phyloP scores from a whole-genome alignment of 1,140 invertebrate species.

The Helicorthomorpha holstii region DNA sequence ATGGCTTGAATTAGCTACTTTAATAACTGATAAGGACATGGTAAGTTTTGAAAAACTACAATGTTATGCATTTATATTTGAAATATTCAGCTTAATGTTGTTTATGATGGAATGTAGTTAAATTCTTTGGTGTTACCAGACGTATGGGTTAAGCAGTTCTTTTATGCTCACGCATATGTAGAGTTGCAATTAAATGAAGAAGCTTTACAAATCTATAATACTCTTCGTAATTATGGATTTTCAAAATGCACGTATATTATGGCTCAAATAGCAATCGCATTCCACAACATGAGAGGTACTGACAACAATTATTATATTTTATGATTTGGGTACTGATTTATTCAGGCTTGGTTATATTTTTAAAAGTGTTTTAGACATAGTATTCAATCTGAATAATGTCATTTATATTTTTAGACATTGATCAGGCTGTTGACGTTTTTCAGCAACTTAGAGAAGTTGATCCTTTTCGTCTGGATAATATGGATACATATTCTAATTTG shows the following conservation, averaged over 20 bases:
- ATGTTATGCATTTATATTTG: too few species aligned
- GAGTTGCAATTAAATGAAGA: constrained; percentile 82
- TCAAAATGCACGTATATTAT: constrained; percentile 73
- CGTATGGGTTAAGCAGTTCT: constrained; percentile 92
- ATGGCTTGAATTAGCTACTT: constrained; percentile 75
- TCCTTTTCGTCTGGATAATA: constrained; percentile 82
- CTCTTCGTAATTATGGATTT: constrained; percentile 60
- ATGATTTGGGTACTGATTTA: too few species aligned
- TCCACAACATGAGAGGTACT: constrained; percentile 77
- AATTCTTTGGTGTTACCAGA: constrained; percentile 51
- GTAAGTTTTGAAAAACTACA: too few species aligned
- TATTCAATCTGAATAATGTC: not conserved
- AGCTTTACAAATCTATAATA: constrained; percentile 62
- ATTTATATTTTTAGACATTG: constrained; percentile 50
- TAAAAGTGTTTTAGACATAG: not conserved
- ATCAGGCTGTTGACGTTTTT: constrained; percentile 71
- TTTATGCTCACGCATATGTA: constrained; percentile 73
- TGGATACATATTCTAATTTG: constrained; percentile 93
- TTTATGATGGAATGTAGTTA: constrained; percentile 27
- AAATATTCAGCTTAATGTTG: too few species aligned
- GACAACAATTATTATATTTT: constrained; percentile 1
- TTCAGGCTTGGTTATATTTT: too few species aligned
- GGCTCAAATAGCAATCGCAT: constrained; percentile 76
- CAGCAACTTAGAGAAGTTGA: constrained; percentile 62
- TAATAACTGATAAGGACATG: constrained; percentile 59